Evolutionary conservation across 2,888 invertebrate genomes (phyloP).

Genomic region (Mayetiola destructor): DNA sequence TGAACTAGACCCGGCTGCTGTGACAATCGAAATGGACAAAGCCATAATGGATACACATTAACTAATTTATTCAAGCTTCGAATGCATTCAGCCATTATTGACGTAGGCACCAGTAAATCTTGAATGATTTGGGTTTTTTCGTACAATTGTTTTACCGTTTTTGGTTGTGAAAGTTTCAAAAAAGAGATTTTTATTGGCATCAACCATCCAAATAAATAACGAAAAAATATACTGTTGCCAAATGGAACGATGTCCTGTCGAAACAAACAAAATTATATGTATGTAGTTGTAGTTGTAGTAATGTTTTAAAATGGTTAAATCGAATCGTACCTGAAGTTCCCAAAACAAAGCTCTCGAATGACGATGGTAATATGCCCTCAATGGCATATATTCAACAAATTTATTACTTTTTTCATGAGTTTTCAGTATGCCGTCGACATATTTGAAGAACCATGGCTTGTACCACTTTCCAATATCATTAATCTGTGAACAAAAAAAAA

Average conservation of each 20-base stretch:
- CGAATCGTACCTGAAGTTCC: constrained; percentile 55
- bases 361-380: constrained; percentile 69
- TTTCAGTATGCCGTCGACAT: constrained; percentile 45
- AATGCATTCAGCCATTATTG: constrained; percentile 43
- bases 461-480: constrained; percentile 63
- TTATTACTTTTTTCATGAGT: constrained; percentile 22
- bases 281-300: too few relatives aligned
- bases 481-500: constrained; percentile 37
- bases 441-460: constrained; percentile 73
- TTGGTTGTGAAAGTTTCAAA: constrained; percentile 61
- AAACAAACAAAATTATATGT: not conserved
- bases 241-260: constrained; percentile 58
- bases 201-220: constrained; percentile 62
- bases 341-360: constrained; percentile 70
- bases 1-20: constrained; percentile 57
- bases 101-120: constrained; percentile 65
- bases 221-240: constrained; percentile 59
- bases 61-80: constrained; percentile 50
- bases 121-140: constrained; percentile 64
- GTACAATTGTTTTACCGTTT: constrained; percentile 53
- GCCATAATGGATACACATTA: constrained; percentile 65
- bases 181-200: constrained; percentile 71
- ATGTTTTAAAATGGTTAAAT: too few relatives aligned
- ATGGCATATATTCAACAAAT: constrained; percentile 52
- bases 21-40: constrained; percentile 63